Conservation (phyloP, 2,888 invertebrate genomes). For the Aphelenchoides bicaudatus region DNA sequence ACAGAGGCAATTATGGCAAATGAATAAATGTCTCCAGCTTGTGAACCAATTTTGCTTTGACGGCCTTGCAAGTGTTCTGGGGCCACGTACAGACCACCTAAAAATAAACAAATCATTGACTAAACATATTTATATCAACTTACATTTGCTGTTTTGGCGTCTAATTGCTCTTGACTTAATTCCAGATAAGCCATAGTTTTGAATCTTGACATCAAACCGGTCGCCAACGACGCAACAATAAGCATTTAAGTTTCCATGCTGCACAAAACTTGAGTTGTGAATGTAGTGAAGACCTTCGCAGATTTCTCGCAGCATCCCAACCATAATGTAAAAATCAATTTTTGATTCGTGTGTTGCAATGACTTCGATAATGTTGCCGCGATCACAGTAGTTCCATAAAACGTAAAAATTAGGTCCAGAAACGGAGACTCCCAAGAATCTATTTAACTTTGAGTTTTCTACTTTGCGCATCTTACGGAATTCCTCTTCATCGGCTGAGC, state of each 20-base stretch:
- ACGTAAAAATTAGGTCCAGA: not conserved
- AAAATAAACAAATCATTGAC: too few relatives aligned
- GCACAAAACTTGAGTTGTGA: conserved; percentile 21
- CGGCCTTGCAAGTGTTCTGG: conserved; percentile 41
- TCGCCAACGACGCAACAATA: conserved; percentile 24
- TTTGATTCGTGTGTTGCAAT: conserved; percentile 6
- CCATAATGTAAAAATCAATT: conserved; percentile 15
- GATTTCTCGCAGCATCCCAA: conserved; percentile 14
- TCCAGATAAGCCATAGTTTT: conserved; percentile 12
- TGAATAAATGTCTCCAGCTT: conserved; percentile 22
- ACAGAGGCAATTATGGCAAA: conserved; percentile 13
- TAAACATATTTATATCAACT: too few relatives aligned
- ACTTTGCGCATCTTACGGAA: conserved; percentile 19
- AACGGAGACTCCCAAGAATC: conserved; percentile 20
- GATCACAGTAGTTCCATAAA: conserved; percentile 15
- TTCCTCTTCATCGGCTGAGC: conserved; percentile 20
- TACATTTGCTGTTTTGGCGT: not conserved
- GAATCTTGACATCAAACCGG: conserved; percentile 43
- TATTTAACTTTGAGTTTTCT: conserved; percentile 27
- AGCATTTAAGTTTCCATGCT: conserved; percentile 20
- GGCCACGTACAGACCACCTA: conserved; percentile 39
- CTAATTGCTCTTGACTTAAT: not conserved
- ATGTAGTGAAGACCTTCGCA: conserved; percentile 20
- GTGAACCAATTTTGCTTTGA: not conserved
- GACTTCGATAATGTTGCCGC: conserved; percentile 14